A percentile compares a stretch with the other conserved stretches of the same genome.
Evolutionary conservation across 2,113 vertebrate genomes (phyloP).

Genomic region (Cyanoliseus patagonus): DNA sequence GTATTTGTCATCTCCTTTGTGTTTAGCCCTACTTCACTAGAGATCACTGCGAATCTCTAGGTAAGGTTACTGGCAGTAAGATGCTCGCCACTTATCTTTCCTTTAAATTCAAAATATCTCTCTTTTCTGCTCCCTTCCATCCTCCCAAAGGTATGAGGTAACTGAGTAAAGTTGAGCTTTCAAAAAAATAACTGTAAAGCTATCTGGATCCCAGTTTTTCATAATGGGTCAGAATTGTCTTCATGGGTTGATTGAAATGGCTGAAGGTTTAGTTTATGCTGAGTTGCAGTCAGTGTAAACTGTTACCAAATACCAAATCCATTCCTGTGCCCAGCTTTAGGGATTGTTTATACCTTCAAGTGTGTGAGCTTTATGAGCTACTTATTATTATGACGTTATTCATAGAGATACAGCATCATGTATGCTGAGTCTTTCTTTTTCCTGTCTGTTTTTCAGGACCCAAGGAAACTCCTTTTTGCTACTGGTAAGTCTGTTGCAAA

Average conservation of each 20-base stretch:
- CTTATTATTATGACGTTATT: neutral
- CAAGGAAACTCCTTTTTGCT: constrained; percentile 87
- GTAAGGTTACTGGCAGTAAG: neutral
- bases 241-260: neutral
- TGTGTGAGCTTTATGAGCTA: neutral
- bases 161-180: neutral
- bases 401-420: neutral
- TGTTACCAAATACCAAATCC: neutral
- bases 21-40: neutral
- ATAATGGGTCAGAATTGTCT: neutral
- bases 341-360: neutral
- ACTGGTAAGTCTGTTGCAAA: constrained; percentile 80
- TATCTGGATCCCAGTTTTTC: neutral
- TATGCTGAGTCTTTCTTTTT: neutral
- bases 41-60: neutral
- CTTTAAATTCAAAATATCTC: neutral
- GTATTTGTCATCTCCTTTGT: neutral
- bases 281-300: neutral
- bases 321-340: neutral
- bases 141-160: neutral
- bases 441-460: constrained; percentile 79
- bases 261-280: neutral
- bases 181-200: neutral
- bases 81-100: neutral
- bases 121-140: neutral